Percentiles rank a stretch among this genome's conserved stretches.
Evolutionary conservation across 2,888 invertebrate species (phyloP).

Genomic region (Nebria brevicollis): DNA sequence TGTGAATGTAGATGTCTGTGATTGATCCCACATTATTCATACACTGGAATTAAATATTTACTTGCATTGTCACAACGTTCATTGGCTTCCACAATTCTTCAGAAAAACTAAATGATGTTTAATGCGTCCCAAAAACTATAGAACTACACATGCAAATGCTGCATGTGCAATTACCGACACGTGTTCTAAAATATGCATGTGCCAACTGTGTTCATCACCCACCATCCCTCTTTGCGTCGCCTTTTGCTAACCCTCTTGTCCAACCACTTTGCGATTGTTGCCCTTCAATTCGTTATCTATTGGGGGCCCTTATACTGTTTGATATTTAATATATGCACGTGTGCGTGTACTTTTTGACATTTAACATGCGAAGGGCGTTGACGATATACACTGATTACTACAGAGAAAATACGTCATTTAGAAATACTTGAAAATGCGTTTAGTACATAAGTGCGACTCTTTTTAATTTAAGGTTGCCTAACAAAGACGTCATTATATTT

Average conservation of each 20-base stretch:
- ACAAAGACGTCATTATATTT: too few relatives aligned
- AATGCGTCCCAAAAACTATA: not conserved
- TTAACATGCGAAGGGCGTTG: slow-evolving; percentile 32
- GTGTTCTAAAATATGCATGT: slow-evolving; percentile 46
- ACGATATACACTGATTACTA: not conserved
- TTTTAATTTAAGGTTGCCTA: too few relatives aligned
- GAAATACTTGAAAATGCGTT: too few relatives aligned
- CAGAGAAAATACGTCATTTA: not conserved
- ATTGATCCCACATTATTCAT: not conserved
- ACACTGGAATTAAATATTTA: not conserved
- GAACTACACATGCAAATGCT: slow-evolving; percentile 17
- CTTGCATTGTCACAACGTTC: not conserved
- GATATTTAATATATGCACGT: slow-evolving; percentile 46
- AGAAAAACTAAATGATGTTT: not conserved
- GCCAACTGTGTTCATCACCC: slow-evolving; percentile 29
- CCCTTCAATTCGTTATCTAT: slow-evolving; percentile 21
- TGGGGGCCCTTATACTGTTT: slow-evolving; percentile 21
- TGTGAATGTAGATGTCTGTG: slow-evolving; percentile 7
- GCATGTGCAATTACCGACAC: slow-evolving; percentile 43
- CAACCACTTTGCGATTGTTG: too few relatives aligned
- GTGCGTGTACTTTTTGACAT: slow-evolving; percentile 45
- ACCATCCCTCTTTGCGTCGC: not conserved
- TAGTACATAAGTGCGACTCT: too few relatives aligned
- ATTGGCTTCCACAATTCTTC: not conserved
- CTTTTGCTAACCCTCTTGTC: not conserved